Evolutionary conservation across 2,888 invertebrate genomes (phyloP), one percentile per base, ranked within the genome.

Genomic region (Epistrophella euchroma): DNA sequence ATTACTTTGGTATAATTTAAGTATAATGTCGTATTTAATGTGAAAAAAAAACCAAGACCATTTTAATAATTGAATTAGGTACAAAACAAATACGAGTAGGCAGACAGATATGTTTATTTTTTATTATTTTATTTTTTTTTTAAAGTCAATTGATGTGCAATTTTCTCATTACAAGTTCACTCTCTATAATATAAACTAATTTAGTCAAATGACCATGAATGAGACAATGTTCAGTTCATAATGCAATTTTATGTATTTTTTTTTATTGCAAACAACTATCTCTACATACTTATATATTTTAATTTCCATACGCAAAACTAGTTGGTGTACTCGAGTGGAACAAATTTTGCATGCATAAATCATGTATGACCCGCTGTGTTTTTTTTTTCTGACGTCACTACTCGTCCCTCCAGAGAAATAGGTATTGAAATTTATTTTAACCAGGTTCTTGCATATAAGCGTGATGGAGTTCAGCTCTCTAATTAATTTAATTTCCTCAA

Each of bases 401-500:
- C 25, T 70, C 19, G 56, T 70, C 17, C 75, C 62, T 62, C 52
- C 52, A 40, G 35, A 70, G 62, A 66, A 35, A 66, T 71, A n/a
- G n/a, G n/a, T n/a, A 64, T 74, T 62, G 35, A 74, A 83, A 73
- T 60, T 74, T 60, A 73, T 68, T 66, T 28, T 56, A 62, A 64
- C 62, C 55, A 19, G 37, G 32, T 50, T 50, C 22, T 40, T 19
- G n/a, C n/a, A 3, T 5, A n/a, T 25, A 22, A 15, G 9, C 15
- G 22, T 32, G 28, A 28, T 28, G 28, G 28, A 66, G 17, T 9
- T 66, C 32, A 19, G 47, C 60, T 32, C 45, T 45, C 71, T 75
- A 79, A 79, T 84, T 84, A 79, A 84, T 84, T 84, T 71, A 71
- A 84, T 84, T 84, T 84, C 79, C 84, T 71, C 50, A 71, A 79